Evolutionary conservation across 2,113 vertebrate genomes (phyloP).

Genomic region (Symphodus melops): DNA sequence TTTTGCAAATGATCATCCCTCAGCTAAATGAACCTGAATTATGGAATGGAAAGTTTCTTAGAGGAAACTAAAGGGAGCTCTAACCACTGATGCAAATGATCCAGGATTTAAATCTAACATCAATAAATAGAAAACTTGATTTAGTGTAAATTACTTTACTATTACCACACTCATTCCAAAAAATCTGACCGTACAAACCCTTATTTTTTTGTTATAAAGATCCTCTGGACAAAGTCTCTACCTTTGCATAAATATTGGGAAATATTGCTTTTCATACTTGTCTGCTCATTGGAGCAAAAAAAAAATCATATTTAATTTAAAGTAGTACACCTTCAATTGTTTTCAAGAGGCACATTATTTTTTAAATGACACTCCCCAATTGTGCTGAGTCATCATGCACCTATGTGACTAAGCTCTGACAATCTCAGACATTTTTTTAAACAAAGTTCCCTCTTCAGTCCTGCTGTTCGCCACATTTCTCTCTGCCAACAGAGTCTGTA

Average conservation of each 20-base stretch:
- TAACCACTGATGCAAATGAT: not conserved
- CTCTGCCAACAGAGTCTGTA: conserved; percentile 8
- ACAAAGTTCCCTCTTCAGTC: not conserved
- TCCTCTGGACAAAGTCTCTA: not conserved
- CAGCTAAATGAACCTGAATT: not conserved
- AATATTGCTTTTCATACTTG: not conserved
- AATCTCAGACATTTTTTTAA: not conserved
- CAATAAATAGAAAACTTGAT: too few species aligned
- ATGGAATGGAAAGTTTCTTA: not conserved
- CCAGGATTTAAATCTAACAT: too few species aligned
- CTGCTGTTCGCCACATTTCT: conserved; percentile 23
- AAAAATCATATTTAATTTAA: conserved; percentile 17
- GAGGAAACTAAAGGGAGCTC: too few species aligned
- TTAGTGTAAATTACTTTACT: not conserved
- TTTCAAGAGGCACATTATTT: not conserved
- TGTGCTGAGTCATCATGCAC: conserved; percentile 63
- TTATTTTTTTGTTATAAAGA: not conserved
- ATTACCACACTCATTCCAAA: not conserved
- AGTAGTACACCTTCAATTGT: not conserved
- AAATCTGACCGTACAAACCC: not conserved
- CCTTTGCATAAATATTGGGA: not conserved
- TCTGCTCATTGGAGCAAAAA: not conserved
- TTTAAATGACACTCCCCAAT: conserved; percentile 6
- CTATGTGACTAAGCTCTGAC: conserved; percentile 7
- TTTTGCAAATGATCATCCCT: not conserved